Base-by-base conservation (phyloP, 1,140 invertebrate genomes). In the Sycophaga agraensis region DNA sequence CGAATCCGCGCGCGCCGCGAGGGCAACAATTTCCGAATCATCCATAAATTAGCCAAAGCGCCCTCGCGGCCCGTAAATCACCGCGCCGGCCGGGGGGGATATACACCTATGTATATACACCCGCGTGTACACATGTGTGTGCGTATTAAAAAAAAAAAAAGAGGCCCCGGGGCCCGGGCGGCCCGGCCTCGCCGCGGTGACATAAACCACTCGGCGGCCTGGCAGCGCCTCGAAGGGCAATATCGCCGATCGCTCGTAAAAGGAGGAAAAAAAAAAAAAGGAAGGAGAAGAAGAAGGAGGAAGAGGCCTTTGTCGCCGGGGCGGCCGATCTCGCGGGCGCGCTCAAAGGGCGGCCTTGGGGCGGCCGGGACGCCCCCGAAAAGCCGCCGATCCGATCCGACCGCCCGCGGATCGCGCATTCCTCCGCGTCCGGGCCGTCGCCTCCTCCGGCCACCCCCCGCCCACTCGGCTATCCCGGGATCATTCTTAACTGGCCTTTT, bases 221-320 rank as follows among this genome's bases (percentile, higher is more conserved):
- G 28, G 11, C 4, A 43, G 48, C 46, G 34, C 21, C 46, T 49
- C 26, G 37, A 51, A 51, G 46, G 39, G 35, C 48, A 59, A 59
- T n/a, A n/a, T 59, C 57, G 48, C 57, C 17, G 53, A 60, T 60
- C 34, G 58, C 49, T 53, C 58, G 49, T 60, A 60, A 60, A 53
- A 16, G n/a, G n/a, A n/a, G n/a, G n/a, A n/a, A n/a, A n/a, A n/a
- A n/a, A n/a, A n/a, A n/a, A n/a, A n/a, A n/a, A n/a, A n/a, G n/a
- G n/a, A n/a, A n/a, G n/a, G n/a, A n/a, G n/a, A n/a, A n/a, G n/a
- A n/a, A n/a, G n/a, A n/a, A n/a, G n/a, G n/a, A n/a, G n/a, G n/a
- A n/a, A n/a, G n/a, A n/a, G n/a, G n/a, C n/a, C 48, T 50, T 59
- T 59, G 46, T 59, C 48, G 57, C 39, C 6, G 21, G 12, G n/a